Evolutionary conservation across 2,113 vertebrate genomes (phyloP).

Genomic region (Pithys albifrons): DNA sequence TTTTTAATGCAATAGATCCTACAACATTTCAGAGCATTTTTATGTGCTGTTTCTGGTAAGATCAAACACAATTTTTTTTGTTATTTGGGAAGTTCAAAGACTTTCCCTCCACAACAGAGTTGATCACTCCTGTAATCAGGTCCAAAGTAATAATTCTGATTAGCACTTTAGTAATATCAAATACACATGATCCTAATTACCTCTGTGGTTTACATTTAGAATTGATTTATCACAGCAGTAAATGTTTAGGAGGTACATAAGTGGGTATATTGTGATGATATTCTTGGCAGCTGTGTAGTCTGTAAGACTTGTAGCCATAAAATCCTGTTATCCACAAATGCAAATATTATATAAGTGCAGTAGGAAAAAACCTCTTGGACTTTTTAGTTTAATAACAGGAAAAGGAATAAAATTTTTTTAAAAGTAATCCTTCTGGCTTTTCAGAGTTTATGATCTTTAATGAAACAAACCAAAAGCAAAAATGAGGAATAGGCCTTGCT

Average conservation of each 20-base stretch:
- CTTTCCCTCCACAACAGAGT: background rate
- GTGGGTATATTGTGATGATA: background rate
- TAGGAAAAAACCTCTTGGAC: background rate
- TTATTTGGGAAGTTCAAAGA: background rate
- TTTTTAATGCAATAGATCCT: background rate
- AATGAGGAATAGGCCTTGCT: background rate
- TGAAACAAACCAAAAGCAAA: background rate
- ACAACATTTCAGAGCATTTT: background rate
- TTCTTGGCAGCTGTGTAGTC: background rate
- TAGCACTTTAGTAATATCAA: background rate
- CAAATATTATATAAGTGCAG: background rate
- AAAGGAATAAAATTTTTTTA: background rate
- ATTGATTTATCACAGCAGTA: background rate
- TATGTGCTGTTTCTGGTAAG: background rate
- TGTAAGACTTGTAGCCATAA: background rate
- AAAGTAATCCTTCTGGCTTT: background rate
- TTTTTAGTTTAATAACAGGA: background rate
- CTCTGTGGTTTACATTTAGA: background rate
- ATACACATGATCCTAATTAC: background rate
- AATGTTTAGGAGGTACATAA: background rate
- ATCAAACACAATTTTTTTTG: background rate
- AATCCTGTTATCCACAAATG: background rate
- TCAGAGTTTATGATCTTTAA: background rate
- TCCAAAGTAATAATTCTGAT: background rate
- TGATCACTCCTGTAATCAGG: background rate